Evolutionary conservation across 30 jellyfish, hydroid and myxozoan genomes (phyloP).

Genomic region (Clytia hemisphaerica): DNA sequence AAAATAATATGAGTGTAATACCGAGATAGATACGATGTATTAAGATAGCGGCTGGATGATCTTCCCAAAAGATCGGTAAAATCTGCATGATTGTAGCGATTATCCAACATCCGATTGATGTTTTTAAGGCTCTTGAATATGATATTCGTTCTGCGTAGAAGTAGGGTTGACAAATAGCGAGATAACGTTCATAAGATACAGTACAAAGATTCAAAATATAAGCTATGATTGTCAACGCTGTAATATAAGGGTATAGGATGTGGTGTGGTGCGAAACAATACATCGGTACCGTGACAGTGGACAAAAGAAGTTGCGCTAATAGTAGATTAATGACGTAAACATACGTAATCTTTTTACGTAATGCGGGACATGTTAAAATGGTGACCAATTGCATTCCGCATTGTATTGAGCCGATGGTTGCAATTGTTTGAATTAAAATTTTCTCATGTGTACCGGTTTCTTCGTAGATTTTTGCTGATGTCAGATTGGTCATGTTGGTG

Average conservation of each 20-base stretch:
- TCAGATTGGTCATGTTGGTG: no score
- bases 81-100: not conserved
- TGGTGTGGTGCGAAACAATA: slow-evolving; percentile 4
- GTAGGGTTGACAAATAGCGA: slow-evolving; percentile 4
- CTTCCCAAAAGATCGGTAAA: slow-evolving; percentile 16
- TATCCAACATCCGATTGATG: not conserved
- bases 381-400: not conserved
- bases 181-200: slow-evolving; percentile 4
- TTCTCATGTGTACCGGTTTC: no score
- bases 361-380: not conserved
- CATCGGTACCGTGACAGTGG: slow-evolving; percentile 1
- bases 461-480: no score
- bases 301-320: not conserved
- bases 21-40: slow-evolving; percentile 3
- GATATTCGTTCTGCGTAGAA: not conserved
- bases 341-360: slow-evolving; percentile 2
- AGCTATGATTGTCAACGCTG: slow-evolving; percentile 7
- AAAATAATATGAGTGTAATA: not conserved
- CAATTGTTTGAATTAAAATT: not conserved
- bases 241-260: slow-evolving; percentile 4
- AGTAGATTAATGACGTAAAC: slow-evolving; percentile 7
- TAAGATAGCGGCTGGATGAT: not conserved
- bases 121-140: not conserved
- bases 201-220: slow-evolving; percentile 13
- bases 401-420: not conserved